Evolutionary conservation across 2,113 vertebrate genomes (phyloP), one percentile per base, ranked within the genome.

Genomic region (Morone chrysops): DNA sequence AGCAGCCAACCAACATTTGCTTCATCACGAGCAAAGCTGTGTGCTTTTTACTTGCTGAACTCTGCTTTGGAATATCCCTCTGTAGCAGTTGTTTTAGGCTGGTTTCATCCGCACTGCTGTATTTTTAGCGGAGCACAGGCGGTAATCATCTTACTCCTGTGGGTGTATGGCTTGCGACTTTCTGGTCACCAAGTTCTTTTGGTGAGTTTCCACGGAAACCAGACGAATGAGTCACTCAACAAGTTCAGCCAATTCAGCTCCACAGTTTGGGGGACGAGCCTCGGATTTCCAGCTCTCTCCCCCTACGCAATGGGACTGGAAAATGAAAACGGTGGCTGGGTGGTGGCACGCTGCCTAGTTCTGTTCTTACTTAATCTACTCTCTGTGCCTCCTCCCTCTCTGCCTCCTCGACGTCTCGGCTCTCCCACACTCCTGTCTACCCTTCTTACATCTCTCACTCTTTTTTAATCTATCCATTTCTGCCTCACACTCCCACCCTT

Each of bases 151-250:
- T 43, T 53, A 20, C 70, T 88, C 72, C 83, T 83, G 17, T 76
- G 87, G 81, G 70, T 73, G 65, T 84, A 22, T 10, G 31, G 70
- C 68, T 74, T 74, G 59, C 25, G 40, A 76, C 77, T 84, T 88
- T 85, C 68, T 82, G 86, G 80, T 83, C 89, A 87, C 80, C 5
- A 61, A 78, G 85, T 87, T 83, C 48, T 80, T 90, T 65, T n/a
- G 77, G 79, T 86, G 31, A 43, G 83, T 93, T 87, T 84, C 93
- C 91, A 89, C 36, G 25, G 89, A 89, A 90, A 93, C 87, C 90
- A 92, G 91, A 94, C 88, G 47, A 78, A 83, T 92, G 92, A 94
- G 87, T 91, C 92, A 93, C 63, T 54, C 47, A 47, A 56, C 63
- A 51, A 66, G 81, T 87, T 84, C 72, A 74, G 81, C 78, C 77